Conservation (phyloP, 2,797 vertebrate genomes). For the Anguilla pacifica region DNA sequence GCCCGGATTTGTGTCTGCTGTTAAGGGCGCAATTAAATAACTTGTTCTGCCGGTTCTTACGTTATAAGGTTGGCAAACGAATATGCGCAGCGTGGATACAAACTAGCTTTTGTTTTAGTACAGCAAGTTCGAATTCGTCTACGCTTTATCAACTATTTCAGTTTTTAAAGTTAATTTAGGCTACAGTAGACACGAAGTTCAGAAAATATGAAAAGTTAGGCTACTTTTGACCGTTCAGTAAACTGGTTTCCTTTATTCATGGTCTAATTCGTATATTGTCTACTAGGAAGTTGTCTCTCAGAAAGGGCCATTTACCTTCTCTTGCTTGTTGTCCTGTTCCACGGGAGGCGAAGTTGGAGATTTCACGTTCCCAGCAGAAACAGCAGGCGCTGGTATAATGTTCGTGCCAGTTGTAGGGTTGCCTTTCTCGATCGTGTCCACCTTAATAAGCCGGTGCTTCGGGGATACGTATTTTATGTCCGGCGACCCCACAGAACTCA, state of each 20-base stretch:
- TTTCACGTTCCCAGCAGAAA: conserved; percentile 61
- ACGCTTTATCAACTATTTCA: conserved; percentile 17
- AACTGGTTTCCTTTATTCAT: not conserved
- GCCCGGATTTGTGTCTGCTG: not conserved
- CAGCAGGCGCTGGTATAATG: conserved; percentile 63
- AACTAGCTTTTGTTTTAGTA: not conserved
- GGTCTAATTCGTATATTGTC: not conserved
- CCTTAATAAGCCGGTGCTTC: conserved; percentile 88
- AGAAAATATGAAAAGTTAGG: not conserved
- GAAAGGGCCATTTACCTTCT: conserved; percentile 73
- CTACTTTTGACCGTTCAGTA: not conserved
- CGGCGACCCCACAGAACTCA: conserved; percentile 66
- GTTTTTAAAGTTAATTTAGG: not conserved
- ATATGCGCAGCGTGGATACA: not conserved
- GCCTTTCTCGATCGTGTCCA: conserved; percentile 79
- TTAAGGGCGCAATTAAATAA: conserved; percentile 26
- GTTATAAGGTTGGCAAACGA: conserved; percentile 33
- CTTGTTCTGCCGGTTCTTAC: conserved; percentile 65
- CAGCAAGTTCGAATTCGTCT: not conserved
- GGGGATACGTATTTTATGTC: conserved; percentile 83
- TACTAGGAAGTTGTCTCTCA: conserved; percentile 3
- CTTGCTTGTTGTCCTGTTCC: conserved; percentile 73
- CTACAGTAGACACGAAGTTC: not conserved
- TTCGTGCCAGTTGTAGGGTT: conserved; percentile 69
- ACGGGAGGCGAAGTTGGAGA: conserved; percentile 73